Percentiles rank a stretch among this genome's conserved stretches.
Evolutionary conservation across 1,140 invertebrate species (phyloP).

Genomic region (Andrena cerasifolii): DNA sequence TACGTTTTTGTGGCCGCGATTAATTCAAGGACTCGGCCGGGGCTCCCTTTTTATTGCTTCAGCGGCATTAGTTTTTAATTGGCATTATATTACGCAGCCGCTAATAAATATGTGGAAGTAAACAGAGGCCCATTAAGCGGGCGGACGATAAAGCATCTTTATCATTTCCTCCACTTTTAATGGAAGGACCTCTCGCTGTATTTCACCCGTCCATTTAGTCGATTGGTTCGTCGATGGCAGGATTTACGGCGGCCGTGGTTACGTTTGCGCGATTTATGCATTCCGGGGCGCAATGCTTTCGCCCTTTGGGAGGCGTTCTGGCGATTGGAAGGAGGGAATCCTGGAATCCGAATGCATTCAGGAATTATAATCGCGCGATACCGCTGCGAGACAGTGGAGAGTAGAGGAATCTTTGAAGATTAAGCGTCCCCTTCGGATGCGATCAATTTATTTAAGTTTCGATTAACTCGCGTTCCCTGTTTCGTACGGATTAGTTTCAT

Average conservation of each 20-base stretch:
- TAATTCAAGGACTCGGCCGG: conserved; percentile 4
- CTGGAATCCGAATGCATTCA: neutral
- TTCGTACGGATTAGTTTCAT: too few species aligned
- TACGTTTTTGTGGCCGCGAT: neutral
- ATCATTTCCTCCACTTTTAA: conserved; percentile 50
- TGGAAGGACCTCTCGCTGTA: conserved; percentile 41
- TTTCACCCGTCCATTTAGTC: conserved; percentile 47
- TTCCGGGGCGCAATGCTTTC: conserved; percentile 17
- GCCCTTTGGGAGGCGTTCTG: conserved; percentile 16
- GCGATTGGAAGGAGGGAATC: conserved; percentile 1
- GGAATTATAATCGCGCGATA: neutral
- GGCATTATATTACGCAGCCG: conserved; percentile 36
- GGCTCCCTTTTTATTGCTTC: neutral
- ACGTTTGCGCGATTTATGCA: conserved; percentile 42
- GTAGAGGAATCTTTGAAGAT: neutral
- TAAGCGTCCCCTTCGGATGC: too few species aligned
- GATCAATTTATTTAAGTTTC: too few species aligned
- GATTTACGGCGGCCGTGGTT: conserved; percentile 36
- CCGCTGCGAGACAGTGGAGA: neutral
- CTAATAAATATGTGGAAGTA: conserved; percentile 44
- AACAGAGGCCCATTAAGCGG: conserved; percentile 41
- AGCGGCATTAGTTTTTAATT: conserved; percentile 31
- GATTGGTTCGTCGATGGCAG: conserved; percentile 46
- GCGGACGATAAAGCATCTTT: conserved; percentile 29
- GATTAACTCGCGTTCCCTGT: too few species aligned